Base-by-base conservation (phyloP, 2,113 vertebrate genomes). In the Cynoglossus semilaevis region DNA sequence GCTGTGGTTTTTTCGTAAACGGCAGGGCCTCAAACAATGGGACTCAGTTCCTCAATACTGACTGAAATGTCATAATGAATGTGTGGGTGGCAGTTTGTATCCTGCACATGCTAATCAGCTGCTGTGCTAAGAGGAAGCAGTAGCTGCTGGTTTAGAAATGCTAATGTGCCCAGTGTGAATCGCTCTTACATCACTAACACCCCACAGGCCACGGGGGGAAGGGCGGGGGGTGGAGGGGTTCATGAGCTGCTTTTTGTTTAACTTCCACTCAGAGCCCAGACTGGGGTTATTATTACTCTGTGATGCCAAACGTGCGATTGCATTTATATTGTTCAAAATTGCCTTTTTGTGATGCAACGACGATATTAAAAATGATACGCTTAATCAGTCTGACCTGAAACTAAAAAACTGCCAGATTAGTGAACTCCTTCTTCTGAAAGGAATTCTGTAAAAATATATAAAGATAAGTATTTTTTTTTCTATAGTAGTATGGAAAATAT, bases 91-190 rank as follows among this genome's bases (percentile, higher is more conserved):
- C 12, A 17, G 48, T 42, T 36, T 9, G 42, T 41, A 42, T 45
- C 66, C 62, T 61, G 70, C 74, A 66, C 59, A 45, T 51, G 62
- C 44, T 51, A 61, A 75, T 63, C 17, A 42, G 53, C 42, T 36
- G 13, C 15, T 43, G 22, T 29, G 62, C 11, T 56, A 72, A 19
- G 46, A 67, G 55, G 35, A 67, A 65, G 55, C 51, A 60, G 40
- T 7, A 44, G 19, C 19, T 49, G 17, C 9, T 29, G 22, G 14
- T 52, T 44, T 56, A 17, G 16, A 60, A 9, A 18, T 51, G 49
- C 51, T 55, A 52, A 62, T 46, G 17, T 42, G 16, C 15, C 22
- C 8, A 12, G 2, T 34, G 59, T 43, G 18, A 72, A 54, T 58
- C 17, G 17, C 7, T 18, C 10, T 55, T 7, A 43, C n/a, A 42